Base-by-base conservation (phyloP, 2,797 vertebrate genomes). In the Argya squamiceps region DNA sequence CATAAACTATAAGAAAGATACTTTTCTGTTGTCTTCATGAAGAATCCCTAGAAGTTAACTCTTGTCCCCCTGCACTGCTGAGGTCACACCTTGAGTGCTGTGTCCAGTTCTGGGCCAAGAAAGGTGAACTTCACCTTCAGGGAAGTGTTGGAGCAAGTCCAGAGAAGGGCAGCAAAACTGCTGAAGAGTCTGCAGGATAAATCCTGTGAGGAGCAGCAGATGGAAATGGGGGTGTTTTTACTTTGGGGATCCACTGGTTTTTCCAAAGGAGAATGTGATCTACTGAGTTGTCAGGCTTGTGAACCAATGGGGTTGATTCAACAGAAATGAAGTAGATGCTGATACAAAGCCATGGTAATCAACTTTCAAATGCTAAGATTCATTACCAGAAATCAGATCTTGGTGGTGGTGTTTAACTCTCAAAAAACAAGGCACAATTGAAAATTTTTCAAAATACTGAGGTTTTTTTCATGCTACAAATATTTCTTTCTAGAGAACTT, bases 1-100 rank as follows among this genome's bases (percentile, higher is more conserved):
- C 0, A 0, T 29, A 30, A 94, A 65, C 3, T 24, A 11, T 21
- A 34, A 39, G n/a, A 79, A 71, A 49, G 23, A 10, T 3, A 1
- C 2, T 34, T 69, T 62, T 41, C 3, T 71, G 44, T 11, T 65
- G 21, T 63, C 9, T 55, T 65, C 34, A 21, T 1, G 4, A 56
- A 70, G 37, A 47, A 30, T 21, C 43, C 13, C 44, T 29, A 1
- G 43, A n/a, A 37, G 9, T 17, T 47, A 10, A 32, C 43, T 77
- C 68, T 3, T 49, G 47, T 47, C 10, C 26, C 30, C 47, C 55
- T 12, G 43, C 2, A 4, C 6, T 53, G 68, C 5, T 27, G 60
- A 23, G 39, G 62, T 5, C 46, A 22, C 34, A 13, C 26, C 6
- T 36, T 0, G 21, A 36, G 69, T 16, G 17, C 26, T 47, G 39